Evolutionary conservation across 2,888 invertebrate genomes (phyloP).

Genomic region (Girardia tigrina): DNA sequence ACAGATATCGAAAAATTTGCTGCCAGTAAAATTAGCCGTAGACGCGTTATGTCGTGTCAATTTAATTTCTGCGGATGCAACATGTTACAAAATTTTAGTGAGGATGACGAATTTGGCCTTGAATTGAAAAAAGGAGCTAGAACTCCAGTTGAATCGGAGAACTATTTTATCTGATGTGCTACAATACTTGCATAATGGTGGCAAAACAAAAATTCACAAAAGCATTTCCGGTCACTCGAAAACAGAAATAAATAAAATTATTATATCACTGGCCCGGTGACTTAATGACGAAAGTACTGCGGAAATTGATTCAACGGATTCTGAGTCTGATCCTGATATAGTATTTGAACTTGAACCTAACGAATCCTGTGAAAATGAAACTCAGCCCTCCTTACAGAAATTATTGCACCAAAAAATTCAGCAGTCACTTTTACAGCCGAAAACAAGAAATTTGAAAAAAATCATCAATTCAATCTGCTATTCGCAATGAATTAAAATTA

Average conservation of each 20-base stretch:
- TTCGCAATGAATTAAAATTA: no score
- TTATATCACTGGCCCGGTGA: neutral
- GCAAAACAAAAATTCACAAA: neutral
- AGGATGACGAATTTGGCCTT: neutral
- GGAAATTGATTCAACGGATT: neutral
- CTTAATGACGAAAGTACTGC: neutral
- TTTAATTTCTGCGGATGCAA: neutral
- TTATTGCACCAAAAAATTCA: neutral
- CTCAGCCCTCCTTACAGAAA: neutral
- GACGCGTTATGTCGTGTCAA: slow-evolving; percentile 10
- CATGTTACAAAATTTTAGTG: neutral
- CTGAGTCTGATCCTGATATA: neutral
- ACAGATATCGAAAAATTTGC: neutral
- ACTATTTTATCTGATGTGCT: neutral
- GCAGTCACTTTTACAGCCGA: neutral
- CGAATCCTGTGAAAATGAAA: neutral
- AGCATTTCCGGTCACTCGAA: neutral
- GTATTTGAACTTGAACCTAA: neutral
- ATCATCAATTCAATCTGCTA: no score
- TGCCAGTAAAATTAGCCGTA: slow-evolving; percentile 7
- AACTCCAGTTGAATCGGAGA: slow-evolving; percentile 18
- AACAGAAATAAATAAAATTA: neutral
- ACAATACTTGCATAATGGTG: neutral
- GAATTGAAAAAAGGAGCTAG: neutral
- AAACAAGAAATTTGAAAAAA: neutral